Percentiles rank a stretch among this genome's conserved stretches.
phyloP scores from a whole-genome alignment of 2,888 invertebrate genomes.

The Eupithecia centaureata region DNA sequence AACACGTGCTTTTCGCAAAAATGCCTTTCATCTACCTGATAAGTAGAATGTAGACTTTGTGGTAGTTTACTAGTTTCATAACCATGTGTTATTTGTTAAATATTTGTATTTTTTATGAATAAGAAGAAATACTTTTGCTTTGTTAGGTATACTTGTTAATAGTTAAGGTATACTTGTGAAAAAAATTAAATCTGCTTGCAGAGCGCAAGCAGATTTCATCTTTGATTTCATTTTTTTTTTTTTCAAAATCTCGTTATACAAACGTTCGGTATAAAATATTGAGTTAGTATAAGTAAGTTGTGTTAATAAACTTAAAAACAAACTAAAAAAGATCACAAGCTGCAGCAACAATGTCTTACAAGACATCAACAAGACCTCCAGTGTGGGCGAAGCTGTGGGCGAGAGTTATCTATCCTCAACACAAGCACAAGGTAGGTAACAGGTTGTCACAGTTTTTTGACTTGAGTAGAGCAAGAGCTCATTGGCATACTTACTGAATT shows the following conservation, averaged over 20 bases:
- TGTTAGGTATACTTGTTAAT: no score
- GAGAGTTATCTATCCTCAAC: conserved; percentile 27
- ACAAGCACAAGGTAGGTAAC: not conserved
- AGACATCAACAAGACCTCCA: conserved; percentile 24
- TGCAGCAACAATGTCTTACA: conserved; percentile 19
- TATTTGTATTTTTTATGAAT: not conserved
- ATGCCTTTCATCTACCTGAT: not conserved
- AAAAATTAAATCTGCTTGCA: no score
- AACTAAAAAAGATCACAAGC: not conserved
- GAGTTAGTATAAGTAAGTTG: not conserved
- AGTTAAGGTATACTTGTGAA: no score
- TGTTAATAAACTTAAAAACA: not conserved
- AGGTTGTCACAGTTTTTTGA: not conserved
- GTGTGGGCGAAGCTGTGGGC: conserved; percentile 36
- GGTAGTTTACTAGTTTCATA: no score
- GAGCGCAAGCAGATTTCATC: no score
- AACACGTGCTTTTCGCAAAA: conserved; percentile 26
- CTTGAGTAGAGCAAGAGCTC: not conserved
- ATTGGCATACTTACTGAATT: not conserved
- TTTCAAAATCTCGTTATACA: no score
- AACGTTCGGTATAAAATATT: no score
- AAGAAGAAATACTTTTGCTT: no score
- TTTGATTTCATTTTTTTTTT: no score
- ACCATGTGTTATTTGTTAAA: not conserved
- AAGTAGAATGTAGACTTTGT: not conserved